phyloP scores from a whole-genome alignment of 1,140 invertebrate species.

The Lysiphlebus fabarum region DNA sequence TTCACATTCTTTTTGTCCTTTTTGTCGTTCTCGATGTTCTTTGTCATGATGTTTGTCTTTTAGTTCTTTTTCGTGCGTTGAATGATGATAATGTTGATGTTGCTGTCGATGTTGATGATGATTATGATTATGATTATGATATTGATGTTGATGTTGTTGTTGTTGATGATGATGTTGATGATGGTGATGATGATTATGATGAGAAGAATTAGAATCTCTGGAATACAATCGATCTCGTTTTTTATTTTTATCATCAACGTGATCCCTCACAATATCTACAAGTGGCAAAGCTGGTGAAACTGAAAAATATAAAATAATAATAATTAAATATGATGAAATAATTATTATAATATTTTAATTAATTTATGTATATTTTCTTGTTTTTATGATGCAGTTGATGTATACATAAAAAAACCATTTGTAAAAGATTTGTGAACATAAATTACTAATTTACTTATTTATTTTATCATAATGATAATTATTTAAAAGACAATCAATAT shows the following conservation, averaged over 20 bases:
- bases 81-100: constrained; percentile 13
- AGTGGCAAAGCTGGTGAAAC: constrained; percentile 34
- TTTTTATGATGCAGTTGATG: too few relatives aligned
- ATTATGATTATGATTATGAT: not conserved
- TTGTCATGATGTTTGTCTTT: constrained; percentile 25
- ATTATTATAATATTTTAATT: not conserved
- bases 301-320: constrained; percentile 26
- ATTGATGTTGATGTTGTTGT: not conserved
- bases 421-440: too few relatives aligned
- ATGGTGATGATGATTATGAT: too few relatives aligned
- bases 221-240: constrained; percentile 39
- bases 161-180: not conserved
- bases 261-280: constrained; percentile 31
- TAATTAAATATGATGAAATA: constrained; percentile 1
- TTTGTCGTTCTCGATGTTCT: constrained; percentile 26
- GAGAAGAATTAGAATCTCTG: constrained; percentile 24
- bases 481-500: too few relatives aligned
- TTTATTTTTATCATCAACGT: constrained; percentile 31
- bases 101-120: constrained; percentile 18
- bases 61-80: constrained; percentile 33
- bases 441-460: too few relatives aligned
- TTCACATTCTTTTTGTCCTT: constrained; percentile 40
- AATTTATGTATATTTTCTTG: too few relatives aligned
- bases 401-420: too few relatives aligned
- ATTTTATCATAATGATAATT: too few relatives aligned